A percentile compares a stretch with the other conserved stretches of the same genome.
Evolutionary conservation across 2,113 vertebrate species (phyloP).

Genomic region (Nannospalax galili): DNA sequence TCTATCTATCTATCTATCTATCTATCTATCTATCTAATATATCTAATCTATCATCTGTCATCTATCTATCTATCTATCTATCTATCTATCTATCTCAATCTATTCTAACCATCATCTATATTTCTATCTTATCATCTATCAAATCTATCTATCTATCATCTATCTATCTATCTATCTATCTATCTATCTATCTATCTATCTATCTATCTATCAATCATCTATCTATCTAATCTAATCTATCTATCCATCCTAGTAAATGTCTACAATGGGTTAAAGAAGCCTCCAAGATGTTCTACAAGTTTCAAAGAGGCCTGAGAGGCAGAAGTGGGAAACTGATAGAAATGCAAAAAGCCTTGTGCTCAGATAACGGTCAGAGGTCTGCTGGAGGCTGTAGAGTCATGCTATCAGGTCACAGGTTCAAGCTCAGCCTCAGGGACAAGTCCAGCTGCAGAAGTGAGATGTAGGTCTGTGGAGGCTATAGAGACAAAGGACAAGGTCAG

Average conservation of each 20-base stretch:
- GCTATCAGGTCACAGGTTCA: background rate
- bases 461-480: no score
- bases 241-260: background rate
- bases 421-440: background rate
- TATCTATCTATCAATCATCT: background rate
- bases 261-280: background rate
- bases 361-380: background rate
- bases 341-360: background rate
- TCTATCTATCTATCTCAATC: background rate
- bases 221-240: background rate
- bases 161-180: background rate
- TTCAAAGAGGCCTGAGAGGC: background rate
- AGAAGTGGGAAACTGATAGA: background rate
- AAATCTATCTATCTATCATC: background rate
- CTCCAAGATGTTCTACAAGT: background rate
- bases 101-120: no score
- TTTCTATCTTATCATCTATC: no score
- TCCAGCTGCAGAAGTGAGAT: no score
- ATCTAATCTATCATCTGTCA: no score
- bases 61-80: background rate
- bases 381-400: background rate
- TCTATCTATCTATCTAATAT: background rate
- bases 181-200: background rate
- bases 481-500: background rate
- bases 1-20: background rate